These are phyloP conservation scores for Diabrotica balteata DNA, from an alignment of 2,888 invertebrate species.

Conservation along the genomic window DNA sequence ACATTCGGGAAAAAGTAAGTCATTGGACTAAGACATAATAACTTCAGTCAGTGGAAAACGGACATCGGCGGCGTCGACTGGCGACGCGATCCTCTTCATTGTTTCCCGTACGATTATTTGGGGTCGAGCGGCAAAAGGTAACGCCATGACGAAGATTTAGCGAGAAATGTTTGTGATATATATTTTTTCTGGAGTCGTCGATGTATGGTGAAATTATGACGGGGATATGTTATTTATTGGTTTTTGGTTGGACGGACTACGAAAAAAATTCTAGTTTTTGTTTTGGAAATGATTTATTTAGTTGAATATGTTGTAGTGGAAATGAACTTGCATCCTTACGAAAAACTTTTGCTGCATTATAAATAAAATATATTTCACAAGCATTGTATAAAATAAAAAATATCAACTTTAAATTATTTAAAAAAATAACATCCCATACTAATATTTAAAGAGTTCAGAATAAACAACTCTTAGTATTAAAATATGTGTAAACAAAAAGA, in stretches of 20 bases:
- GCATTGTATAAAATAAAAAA: no score
- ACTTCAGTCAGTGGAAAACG: slow-evolving; percentile 30
- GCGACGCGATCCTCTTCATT: slow-evolving; percentile 23
- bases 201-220: slow-evolving; percentile 3
- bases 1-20: slow-evolving; percentile 20
- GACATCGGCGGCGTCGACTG: slow-evolving; percentile 28
- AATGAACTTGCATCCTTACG: no score
- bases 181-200: slow-evolving; percentile 8
- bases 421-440: no score
- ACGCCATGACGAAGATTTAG: slow-evolving; percentile 19
- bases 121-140: slow-evolving; percentile 25
- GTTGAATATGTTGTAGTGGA: neutral
- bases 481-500: no score
- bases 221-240: slow-evolving; percentile 6
- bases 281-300: slow-evolving; percentile 11
- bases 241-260: slow-evolving; percentile 2
- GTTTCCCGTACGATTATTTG: slow-evolving; percentile 26
- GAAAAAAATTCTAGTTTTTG: slow-evolving; percentile 7
- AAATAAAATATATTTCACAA: no score
- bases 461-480: no score
- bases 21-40: slow-evolving; percentile 33
- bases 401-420: no score
- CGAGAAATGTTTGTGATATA: slow-evolving; percentile 13
- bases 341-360: no score
- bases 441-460: no score